phyloP scores from a whole-genome alignment of 2,888 invertebrate species.

The Torymus aiolomorphi region DNA sequence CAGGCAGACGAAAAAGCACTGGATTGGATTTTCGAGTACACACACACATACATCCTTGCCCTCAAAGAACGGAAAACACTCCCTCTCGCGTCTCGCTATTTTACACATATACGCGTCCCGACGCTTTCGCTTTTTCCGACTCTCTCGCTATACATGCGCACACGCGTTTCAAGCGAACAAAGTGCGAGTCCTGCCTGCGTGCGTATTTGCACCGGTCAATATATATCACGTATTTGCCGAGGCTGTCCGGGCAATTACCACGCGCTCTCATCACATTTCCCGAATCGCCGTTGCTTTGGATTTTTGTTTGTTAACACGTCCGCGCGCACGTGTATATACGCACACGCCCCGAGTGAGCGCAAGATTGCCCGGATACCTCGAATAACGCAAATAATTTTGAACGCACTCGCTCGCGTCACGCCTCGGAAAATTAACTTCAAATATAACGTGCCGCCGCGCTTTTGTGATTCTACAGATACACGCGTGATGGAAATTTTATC shows the following conservation, averaged over 20 bases:
- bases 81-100: too few relatives aligned
- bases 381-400: conserved; percentile 47
- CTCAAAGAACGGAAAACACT: not conserved
- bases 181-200: not conserved
- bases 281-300: conserved; percentile 18
- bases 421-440: conserved; percentile 39
- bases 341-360: not conserved
- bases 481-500: too few relatives aligned
- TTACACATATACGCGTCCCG: not conserved
- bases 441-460: conserved; percentile 29
- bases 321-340: not conserved
- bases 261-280: conserved; percentile 24
- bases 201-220: conserved; percentile 12
- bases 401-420: not conserved
- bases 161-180: conserved; percentile 14
- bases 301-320: conserved; percentile 40
- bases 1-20: conserved; percentile 24
- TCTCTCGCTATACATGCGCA: not conserved
- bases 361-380: not conserved
- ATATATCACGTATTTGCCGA: conserved; percentile 31
- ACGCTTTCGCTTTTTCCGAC: conserved; percentile 35
- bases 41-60: not conserved
- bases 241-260: conserved; percentile 48
- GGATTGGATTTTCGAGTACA: conserved; percentile 32
- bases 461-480: conserved; percentile 15